phyloP scores from a whole-genome alignment of 2,113 vertebrate genomes.

The Chiloscyllium plagiosum region DNA sequence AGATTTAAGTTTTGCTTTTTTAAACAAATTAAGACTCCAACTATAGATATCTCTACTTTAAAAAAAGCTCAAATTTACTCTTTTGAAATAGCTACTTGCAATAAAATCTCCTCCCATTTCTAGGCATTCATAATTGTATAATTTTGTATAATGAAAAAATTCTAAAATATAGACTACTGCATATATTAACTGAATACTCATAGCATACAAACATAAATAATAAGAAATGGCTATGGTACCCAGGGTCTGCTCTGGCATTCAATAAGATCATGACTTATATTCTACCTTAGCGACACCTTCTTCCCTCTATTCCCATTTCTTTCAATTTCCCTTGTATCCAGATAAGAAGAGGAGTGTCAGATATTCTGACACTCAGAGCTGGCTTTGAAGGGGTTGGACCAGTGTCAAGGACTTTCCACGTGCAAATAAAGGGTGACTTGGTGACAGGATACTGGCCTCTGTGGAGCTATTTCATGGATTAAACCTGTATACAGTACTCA shows the following conservation, averaged over 20 bases:
- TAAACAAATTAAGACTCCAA: not conserved
- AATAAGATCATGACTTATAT: not conserved
- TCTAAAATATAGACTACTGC: not conserved
- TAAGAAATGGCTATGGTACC: not conserved
- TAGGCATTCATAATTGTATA: not conserved
- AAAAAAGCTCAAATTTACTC: not conserved
- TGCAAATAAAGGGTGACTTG: too few species aligned
- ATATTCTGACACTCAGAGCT: too few species aligned
- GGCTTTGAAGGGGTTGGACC: too few species aligned
- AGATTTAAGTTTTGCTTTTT: not conserved
- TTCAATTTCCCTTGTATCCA: not conserved
- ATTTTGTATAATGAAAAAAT: not conserved
- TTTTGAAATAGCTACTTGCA: not conserved
- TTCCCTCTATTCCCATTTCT: not conserved
- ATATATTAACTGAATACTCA: not conserved
- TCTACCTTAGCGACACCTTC: not conserved
- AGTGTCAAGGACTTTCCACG: too few species aligned
- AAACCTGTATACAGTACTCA: too few species aligned
- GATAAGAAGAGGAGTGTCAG: too few species aligned
- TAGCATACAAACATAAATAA: not conserved
- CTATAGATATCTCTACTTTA: not conserved
- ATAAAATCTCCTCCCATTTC: not conserved
- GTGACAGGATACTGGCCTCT: too few species aligned
- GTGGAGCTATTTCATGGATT: too few species aligned
- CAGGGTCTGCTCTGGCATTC: not conserved